Conservation (phyloP, 2,113 vertebrate species). For the Rhinolophus sinicus region DNA sequence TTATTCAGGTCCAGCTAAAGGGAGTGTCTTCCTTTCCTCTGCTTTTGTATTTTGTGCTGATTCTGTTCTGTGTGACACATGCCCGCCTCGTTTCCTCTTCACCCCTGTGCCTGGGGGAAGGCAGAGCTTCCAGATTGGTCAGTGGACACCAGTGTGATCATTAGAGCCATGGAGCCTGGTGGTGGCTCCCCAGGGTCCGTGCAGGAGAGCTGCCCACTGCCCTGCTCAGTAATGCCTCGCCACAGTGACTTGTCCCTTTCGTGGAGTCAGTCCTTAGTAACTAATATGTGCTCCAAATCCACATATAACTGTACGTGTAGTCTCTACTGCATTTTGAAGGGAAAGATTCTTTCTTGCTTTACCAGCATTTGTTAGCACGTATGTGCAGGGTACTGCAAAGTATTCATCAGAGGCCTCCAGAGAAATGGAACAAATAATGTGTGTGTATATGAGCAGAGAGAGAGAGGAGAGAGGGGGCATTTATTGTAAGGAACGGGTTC, state of each 20-base stretch:
- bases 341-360: background rate
- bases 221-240: background rate
- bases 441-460: background rate
- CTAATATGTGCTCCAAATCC: background rate
- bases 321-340: background rate
- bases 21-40: background rate
- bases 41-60: background rate
- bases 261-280: background rate
- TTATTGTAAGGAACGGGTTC: background rate
- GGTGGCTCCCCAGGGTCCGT: fast-evolving
- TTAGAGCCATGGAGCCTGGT: background rate
- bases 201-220: background rate
- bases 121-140: background rate
- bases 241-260: background rate
- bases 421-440: background rate
- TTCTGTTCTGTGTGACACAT: background rate
- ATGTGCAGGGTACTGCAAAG: fast-evolving
- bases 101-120: too few relatives aligned
- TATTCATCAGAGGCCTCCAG: background rate
- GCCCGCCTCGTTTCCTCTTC: background rate
- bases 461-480: background rate
- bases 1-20: background rate
- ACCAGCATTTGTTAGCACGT: background rate
- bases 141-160: background rate
- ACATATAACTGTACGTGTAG: background rate